Percentiles rank a stretch among this genome's conserved stretches.
phyloP scores from a whole-genome alignment of 1,140 invertebrate species.

The Copidosoma floridanum region DNA sequence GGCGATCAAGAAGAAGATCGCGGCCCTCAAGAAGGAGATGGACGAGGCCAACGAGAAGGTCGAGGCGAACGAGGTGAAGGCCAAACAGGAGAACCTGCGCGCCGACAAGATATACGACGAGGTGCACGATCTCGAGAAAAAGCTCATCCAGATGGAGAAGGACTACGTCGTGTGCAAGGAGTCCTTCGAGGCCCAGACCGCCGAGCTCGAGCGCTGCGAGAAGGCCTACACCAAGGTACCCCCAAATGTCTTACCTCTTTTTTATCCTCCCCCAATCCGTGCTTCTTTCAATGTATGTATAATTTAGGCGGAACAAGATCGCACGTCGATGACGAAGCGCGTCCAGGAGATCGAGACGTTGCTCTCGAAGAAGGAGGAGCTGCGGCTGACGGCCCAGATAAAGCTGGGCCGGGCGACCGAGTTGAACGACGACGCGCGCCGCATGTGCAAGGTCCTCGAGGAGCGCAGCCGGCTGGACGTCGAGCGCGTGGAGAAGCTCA shows the following conservation, averaged over 20 bases:
- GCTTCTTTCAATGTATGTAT: too few relatives aligned
- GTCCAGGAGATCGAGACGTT: conserved; percentile 79
- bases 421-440: conserved; percentile 75
- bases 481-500: conserved; percentile 72
- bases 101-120: conserved; percentile 73
- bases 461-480: conserved; percentile 73
- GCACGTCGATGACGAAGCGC: conserved; percentile 71
- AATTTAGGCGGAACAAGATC: conserved; percentile 76
- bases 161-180: conserved; percentile 67
- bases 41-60: conserved; percentile 75
- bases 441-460: conserved; percentile 79
- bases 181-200: conserved; percentile 62
- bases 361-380: conserved; percentile 75
- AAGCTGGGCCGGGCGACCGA: conserved; percentile 79
- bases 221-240: conserved; percentile 59
- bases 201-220: conserved; percentile 71
- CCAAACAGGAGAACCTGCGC: conserved; percentile 66
- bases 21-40: conserved; percentile 79
- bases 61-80: conserved; percentile 71
- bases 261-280: too few relatives aligned
- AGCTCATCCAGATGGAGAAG: conserved; percentile 67
- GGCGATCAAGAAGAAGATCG: conserved; percentile 86
- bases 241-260: too few relatives aligned
- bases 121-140: conserved; percentile 68
- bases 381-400: conserved; percentile 66